Conservation (phyloP, 1,140 invertebrate species). For the Drosophila sturtevanti region DNA sequence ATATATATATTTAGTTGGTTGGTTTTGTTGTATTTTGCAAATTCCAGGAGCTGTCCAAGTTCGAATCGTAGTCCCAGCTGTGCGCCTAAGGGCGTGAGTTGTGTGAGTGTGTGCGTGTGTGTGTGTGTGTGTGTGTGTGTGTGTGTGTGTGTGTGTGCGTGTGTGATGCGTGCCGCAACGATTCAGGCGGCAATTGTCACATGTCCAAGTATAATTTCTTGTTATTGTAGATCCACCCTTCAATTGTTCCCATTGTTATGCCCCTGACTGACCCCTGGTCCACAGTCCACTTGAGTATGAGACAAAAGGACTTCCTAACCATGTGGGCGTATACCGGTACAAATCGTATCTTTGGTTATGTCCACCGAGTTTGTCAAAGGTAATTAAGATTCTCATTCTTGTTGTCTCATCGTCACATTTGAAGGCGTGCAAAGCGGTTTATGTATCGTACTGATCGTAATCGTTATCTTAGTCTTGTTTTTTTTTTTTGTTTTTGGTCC, state of each 20-base stretch:
- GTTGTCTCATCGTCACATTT: slow-evolving; percentile 7
- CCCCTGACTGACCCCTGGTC: slow-evolving; percentile 19
- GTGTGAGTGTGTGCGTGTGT: slow-evolving; percentile 23
- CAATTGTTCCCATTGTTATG: slow-evolving; percentile 26
- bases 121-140: slow-evolving; percentile 22
- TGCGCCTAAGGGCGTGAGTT: slow-evolving; percentile 32
- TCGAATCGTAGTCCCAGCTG: slow-evolving; percentile 46
- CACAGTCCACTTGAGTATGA: slow-evolving; percentile 54
- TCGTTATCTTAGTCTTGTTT: not conserved
- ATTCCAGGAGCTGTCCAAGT: slow-evolving; percentile 72
- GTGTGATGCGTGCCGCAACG: slow-evolving; percentile 45
- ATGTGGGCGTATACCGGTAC: slow-evolving; percentile 49
- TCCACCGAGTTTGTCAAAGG: slow-evolving; percentile 57
- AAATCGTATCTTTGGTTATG: slow-evolving; percentile 48
- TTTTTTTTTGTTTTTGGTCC: no score
- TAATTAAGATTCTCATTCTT: slow-evolving; percentile 60
- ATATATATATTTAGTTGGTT: slow-evolving; percentile 32
- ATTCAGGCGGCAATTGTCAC: slow-evolving; percentile 60
- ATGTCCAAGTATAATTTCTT: slow-evolving; percentile 33
- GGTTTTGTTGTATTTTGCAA: slow-evolving; percentile 28
- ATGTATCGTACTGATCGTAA: slow-evolving; percentile 4
- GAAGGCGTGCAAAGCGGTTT: slow-evolving; percentile 61
- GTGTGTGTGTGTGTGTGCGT: slow-evolving; percentile 17
- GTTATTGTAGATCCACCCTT: slow-evolving; percentile 19
- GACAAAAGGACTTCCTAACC: slow-evolving; percentile 31